Conservation (phyloP, 1,140 invertebrate species). For the Drosophila melanogaster region DNA sequence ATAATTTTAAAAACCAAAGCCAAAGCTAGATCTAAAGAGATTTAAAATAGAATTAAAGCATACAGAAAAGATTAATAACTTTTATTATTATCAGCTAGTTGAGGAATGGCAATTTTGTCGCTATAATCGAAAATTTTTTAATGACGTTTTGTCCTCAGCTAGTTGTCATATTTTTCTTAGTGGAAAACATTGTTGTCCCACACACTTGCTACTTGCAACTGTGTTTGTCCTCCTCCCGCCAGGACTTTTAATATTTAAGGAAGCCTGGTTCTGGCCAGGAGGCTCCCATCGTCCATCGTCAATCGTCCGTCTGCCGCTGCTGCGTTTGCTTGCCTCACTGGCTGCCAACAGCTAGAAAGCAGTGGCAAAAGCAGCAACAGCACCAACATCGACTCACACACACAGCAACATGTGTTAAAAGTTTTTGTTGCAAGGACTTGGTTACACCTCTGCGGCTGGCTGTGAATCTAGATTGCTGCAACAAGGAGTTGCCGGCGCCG, state of each 20-base stretch:
- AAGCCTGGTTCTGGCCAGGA: slow-evolving; percentile 28
- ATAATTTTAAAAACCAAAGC: too few species aligned
- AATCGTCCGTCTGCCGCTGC: slow-evolving; percentile 21
- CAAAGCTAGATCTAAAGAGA: too few species aligned
- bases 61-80: too few species aligned
- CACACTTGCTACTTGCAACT: background rate
- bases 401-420: slow-evolving; percentile 51
- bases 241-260: slow-evolving; percentile 78
- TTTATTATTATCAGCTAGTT: background rate
- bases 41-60: too few species aligned
- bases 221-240: slow-evolving; percentile 32
- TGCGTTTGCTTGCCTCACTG: slow-evolving; percentile 48
- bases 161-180: slow-evolving; percentile 2
- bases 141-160: too few species aligned
- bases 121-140: too few species aligned
- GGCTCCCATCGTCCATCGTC: slow-evolving; percentile 27
- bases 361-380: slow-evolving; percentile 24
- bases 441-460: slow-evolving; percentile 63
- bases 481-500: slow-evolving; percentile 43
- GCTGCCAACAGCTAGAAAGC: slow-evolving; percentile 51
- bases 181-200: background rate
- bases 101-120: too few species aligned
- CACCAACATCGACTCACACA: slow-evolving; percentile 33
- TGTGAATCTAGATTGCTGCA: slow-evolving; percentile 38
- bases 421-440: slow-evolving; percentile 61